A percentile compares a stretch with the other conserved stretches of the same genome.
Evolutionary conservation across 2,888 invertebrate genomes (phyloP).

Genomic region (Suillia variegata): DNA sequence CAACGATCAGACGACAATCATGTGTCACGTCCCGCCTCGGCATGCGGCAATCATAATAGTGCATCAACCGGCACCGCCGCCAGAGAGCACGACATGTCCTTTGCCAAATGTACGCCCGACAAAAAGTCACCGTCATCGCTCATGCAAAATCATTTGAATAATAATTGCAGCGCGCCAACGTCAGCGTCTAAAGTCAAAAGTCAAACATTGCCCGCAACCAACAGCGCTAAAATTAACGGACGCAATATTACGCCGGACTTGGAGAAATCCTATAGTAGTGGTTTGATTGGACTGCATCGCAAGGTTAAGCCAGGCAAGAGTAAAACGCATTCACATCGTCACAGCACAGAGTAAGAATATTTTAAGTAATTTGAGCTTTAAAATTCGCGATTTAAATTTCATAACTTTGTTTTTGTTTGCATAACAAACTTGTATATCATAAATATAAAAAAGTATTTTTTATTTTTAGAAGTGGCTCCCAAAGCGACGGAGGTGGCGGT

Average conservation of each 20-base stretch:
- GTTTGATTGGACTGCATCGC: constrained; percentile 49
- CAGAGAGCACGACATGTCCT: constrained; percentile 49
- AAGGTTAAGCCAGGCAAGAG: constrained; percentile 47
- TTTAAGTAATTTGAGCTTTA: too few relatives aligned
- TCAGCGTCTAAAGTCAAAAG: constrained; percentile 33
- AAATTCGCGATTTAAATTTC: too few relatives aligned
- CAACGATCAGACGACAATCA: constrained; percentile 22
- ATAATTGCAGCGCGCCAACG: constrained; percentile 25
- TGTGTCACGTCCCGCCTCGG: constrained; percentile 35
- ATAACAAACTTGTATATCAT: too few relatives aligned
- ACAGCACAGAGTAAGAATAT: constrained; percentile 51
- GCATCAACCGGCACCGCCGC: constrained; percentile 8
- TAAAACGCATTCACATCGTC: constrained; percentile 45
- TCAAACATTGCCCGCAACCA: constrained; percentile 41
- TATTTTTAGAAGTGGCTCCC: constrained; percentile 47
- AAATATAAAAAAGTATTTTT: too few relatives aligned
- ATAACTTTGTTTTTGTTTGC: too few relatives aligned
- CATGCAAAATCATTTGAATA: constrained; percentile 23
- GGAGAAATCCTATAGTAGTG: constrained; percentile 44
- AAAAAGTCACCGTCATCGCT: constrained; percentile 24
- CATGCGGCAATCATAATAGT: constrained; percentile 22
- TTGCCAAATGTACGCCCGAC: constrained; percentile 52
- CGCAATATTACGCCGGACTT: constrained; percentile 21
- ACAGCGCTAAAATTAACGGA: neutral
- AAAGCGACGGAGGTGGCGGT: constrained; percentile 49